Evolutionary conservation across 1,140 invertebrate species (phyloP).

Genomic region (Apis dorsata): DNA sequence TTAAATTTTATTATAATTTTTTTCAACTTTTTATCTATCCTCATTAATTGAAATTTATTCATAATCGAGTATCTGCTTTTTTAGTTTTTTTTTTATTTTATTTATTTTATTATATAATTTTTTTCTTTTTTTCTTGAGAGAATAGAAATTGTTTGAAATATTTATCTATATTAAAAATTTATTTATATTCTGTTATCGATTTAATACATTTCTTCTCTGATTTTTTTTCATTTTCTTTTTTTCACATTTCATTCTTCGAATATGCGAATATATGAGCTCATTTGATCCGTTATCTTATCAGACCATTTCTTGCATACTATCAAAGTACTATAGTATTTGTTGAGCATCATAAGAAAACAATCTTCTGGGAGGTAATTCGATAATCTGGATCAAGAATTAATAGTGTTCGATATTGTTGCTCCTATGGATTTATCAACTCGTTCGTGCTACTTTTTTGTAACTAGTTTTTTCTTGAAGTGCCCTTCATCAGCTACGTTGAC

Average conservation of each 20-base stretch:
- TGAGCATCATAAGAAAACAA: slow-evolving; percentile 47
- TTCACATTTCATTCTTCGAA: no score
- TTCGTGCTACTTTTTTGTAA: slow-evolving; percentile 48
- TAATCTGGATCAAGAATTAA: slow-evolving; percentile 45
- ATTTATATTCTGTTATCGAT: neutral
- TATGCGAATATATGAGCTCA: neutral
- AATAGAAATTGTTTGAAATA: slow-evolving; percentile 8
- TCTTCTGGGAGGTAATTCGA: slow-evolving; percentile 16
- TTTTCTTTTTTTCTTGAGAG: neutral
- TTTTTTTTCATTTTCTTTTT: neutral
- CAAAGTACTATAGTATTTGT: slow-evolving; percentile 23
- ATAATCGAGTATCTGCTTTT: no score
- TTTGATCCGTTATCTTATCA: slow-evolving; percentile 56
- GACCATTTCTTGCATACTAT: slow-evolving; percentile 19
- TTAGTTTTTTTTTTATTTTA: no score
- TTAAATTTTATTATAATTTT: neutral
- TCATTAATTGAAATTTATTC: no score
- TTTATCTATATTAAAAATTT: neutral
- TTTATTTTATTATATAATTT: neutral
- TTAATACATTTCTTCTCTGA: neutral
- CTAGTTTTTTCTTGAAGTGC: slow-evolving; percentile 34
- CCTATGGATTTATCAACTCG: slow-evolving; percentile 30
- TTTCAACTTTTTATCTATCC: neutral
- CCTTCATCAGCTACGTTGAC: slow-evolving; percentile 31
- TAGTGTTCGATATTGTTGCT: slow-evolving; percentile 14